A percentile compares a stretch with the other conserved stretches of the same genome.
Conservation (phyloP, 2,888 invertebrate genomes). For the Ophion obscuratus region DNA sequence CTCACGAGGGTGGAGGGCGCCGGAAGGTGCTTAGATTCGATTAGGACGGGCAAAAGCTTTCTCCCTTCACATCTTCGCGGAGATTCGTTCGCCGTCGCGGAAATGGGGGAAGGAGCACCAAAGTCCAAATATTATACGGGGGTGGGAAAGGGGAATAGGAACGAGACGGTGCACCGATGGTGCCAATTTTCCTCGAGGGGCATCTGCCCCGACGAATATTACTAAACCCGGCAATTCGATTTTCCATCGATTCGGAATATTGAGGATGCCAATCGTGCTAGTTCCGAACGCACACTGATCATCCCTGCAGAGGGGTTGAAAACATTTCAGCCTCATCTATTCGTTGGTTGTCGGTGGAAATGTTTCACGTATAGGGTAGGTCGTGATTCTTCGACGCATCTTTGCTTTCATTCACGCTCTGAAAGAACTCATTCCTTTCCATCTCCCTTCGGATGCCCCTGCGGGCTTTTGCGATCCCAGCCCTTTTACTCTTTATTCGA, state of each 20-base stretch:
- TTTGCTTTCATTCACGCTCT: no score
- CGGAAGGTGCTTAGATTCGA: constrained; percentile 58
- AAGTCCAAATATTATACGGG: constrained; percentile 38
- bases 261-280: constrained; percentile 57
- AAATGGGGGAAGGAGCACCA: background rate
- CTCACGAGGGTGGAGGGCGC: background rate
- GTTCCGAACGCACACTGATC: background rate
- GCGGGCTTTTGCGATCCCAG: no score
- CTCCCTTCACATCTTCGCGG: constrained; percentile 10
- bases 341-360: no score
- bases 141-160: constrained; percentile 27
- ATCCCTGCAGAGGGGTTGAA: background rate
- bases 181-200: constrained; percentile 61
- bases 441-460: no score
- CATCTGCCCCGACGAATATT: constrained; percentile 56
- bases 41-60: constrained; percentile 37
- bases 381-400: no score
- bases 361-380: no score
- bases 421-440: no score
- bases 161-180: constrained; percentile 55
- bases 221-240: constrained; percentile 62
- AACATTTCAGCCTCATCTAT: constrained; percentile 1
- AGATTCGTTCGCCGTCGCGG: constrained; percentile 28
- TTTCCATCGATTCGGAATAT: constrained; percentile 55
- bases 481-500: no score